These are phyloP conservation scores for Drosophila yakuba DNA, from an alignment of 1,140 invertebrate species.

Conservation along the genomic window DNA sequence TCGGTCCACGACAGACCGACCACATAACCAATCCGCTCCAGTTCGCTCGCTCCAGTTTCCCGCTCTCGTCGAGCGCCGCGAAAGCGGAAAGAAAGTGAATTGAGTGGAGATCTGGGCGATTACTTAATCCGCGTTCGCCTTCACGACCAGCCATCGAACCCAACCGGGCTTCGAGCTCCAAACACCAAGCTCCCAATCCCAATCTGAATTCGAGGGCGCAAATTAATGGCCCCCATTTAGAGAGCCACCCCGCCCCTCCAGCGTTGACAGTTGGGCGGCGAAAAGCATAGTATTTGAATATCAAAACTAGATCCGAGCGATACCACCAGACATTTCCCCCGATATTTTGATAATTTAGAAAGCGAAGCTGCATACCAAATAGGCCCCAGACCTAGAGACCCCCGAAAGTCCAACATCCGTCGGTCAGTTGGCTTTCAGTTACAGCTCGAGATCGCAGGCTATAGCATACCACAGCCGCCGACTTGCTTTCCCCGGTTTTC, in stretches of 20 bases:
- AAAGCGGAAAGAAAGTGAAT: constrained; percentile 74
- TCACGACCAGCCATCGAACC: constrained; percentile 28
- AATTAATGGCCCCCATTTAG: constrained; percentile 61
- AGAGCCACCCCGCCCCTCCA: constrained; percentile 20
- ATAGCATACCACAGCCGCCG: constrained; percentile 14
- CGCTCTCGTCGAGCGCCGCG: constrained; percentile 24
- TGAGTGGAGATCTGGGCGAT: constrained; percentile 51
- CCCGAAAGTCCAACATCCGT: constrained; percentile 7
- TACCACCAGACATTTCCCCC: constrained; percentile 10
- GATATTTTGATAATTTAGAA: constrained; percentile 71
- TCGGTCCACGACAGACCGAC: constrained; percentile 20
- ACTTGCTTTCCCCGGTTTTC: constrained; percentile 38
- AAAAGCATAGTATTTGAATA: constrained; percentile 63
- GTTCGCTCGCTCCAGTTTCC: constrained; percentile 6
- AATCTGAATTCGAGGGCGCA: constrained; percentile 18
- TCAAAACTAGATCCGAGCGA: constrained; percentile 30
- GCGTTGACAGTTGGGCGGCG: constrained; percentile 69
- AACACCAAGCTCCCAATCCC: neutral
- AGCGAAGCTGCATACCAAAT: constrained; percentile 60
- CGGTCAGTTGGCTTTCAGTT: constrained; percentile 37
- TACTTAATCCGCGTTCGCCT: constrained; percentile 58
- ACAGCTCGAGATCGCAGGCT: constrained; percentile 37
- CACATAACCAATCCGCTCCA: constrained; percentile 15
- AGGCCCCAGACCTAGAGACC: constrained; percentile 26
- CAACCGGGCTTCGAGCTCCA: constrained; percentile 3